Evolutionary conservation across 2,797 vertebrate species (phyloP).

Genomic region (Perodicticus potto): DNA sequence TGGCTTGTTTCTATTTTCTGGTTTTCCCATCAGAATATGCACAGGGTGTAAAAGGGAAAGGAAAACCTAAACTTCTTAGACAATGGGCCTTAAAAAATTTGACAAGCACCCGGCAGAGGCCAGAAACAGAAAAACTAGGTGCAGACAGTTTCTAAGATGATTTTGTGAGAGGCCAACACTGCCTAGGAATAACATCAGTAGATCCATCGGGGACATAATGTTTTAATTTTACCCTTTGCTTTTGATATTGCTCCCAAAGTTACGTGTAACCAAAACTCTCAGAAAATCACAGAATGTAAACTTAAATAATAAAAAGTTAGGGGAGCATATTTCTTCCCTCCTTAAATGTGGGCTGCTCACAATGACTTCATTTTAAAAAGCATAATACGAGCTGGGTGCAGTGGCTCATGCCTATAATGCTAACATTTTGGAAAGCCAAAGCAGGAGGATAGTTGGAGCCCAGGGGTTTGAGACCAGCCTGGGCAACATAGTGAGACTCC

Average conservation of each 20-base stretch:
- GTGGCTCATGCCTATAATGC: background rate
- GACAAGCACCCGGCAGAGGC: background rate
- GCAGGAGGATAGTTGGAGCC: background rate
- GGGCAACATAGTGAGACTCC: background rate
- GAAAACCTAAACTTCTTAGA: background rate
- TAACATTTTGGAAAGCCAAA: background rate
- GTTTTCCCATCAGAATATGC: background rate
- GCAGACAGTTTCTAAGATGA: background rate
- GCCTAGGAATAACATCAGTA: background rate
- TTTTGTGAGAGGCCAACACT: background rate
- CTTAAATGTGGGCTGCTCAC: background rate
- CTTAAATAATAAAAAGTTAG: background rate
- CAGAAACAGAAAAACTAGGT: background rate
- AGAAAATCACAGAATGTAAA: background rate
- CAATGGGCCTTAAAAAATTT: background rate
- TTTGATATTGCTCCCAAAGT: background rate
- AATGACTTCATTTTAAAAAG: background rate
- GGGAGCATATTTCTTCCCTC: accelerated
- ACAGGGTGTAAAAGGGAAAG: background rate
- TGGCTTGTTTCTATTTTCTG: background rate
- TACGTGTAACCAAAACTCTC: background rate
- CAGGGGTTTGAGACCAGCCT: background rate
- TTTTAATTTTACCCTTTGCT: background rate
- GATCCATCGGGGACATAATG: background rate
- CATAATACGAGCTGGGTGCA: background rate